These are phyloP conservation scores for Microctenopoma lineatum DNA, from an alignment of 2,797 vertebrate genomes.

Conservation along the genomic window DNA sequence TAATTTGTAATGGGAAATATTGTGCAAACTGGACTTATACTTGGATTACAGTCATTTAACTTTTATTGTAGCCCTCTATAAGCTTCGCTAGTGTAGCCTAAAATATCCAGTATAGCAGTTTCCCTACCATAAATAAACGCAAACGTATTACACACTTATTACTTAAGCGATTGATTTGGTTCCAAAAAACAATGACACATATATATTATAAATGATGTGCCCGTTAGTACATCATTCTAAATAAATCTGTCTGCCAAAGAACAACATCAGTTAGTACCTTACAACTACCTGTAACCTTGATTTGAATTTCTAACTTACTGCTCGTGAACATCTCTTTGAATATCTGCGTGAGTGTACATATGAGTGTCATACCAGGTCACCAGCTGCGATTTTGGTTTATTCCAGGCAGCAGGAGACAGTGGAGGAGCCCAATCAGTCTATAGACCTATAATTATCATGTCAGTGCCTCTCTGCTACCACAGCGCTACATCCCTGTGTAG, in stretches of 20 bases:
- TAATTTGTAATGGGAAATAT: neutral
- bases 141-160: neutral
- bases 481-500: slow-evolving; percentile 54
- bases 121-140: neutral
- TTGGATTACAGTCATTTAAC: neutral
- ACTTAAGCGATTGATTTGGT: neutral
- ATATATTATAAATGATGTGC: too few species aligned
- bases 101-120: neutral
- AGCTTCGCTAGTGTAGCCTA: neutral
- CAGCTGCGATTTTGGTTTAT: slow-evolving; percentile 68
- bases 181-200: too few species aligned
- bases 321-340: slow-evolving; percentile 22
- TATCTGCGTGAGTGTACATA: slow-evolving; percentile 8
- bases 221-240: neutral
- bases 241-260: slow-evolving; percentile 10
- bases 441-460: slow-evolving; percentile 82
- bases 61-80: neutral
- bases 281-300: slow-evolving; percentile 6
- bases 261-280: neutral
- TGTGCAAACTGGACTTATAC: neutral
- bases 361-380: slow-evolving; percentile 42
- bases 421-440: slow-evolving; percentile 71
- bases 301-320: slow-evolving; percentile 14
- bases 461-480: slow-evolving; percentile 64
- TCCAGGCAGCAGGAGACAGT: slow-evolving; percentile 70